These are phyloP conservation scores for Loripinus fragilis DNA, from an alignment of 2,888 invertebrate genomes.

Conservation along the genomic window DNA sequence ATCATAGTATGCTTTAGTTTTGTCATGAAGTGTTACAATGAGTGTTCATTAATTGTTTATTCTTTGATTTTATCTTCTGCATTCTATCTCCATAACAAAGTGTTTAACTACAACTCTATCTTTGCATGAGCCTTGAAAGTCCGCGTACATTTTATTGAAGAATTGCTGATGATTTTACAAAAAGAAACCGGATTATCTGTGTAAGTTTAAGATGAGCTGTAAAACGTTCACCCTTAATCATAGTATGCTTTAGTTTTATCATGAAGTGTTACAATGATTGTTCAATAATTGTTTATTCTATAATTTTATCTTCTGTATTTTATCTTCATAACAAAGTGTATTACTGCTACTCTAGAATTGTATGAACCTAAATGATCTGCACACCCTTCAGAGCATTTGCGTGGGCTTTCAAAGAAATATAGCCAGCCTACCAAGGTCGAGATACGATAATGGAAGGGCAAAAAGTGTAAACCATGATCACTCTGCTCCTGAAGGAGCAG, in stretches of 20 bases:
- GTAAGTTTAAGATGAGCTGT: too few species aligned
- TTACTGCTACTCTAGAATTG: slow-evolving; percentile 18
- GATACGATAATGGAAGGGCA: too few species aligned
- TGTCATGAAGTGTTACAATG: slow-evolving; percentile 46
- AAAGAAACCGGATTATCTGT: too few species aligned
- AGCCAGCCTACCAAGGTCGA: too few species aligned
- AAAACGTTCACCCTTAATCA: not conserved
- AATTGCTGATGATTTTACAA: too few species aligned
- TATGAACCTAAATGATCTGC: too few species aligned
- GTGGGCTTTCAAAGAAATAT: too few species aligned
- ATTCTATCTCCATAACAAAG: slow-evolving; percentile 20
- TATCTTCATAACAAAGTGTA: slow-evolving; percentile 26
- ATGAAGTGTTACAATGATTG: slow-evolving; percentile 45
- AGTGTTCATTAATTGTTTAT: slow-evolving; percentile 47
- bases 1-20: slow-evolving; percentile 12
- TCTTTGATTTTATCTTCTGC: slow-evolving; percentile 35
- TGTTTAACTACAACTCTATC: slow-evolving; percentile 28
- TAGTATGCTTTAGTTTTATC: slow-evolving; percentile 30
- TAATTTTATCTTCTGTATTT: slow-evolving; percentile 34
- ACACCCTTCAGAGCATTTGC: too few species aligned
- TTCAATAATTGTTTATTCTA: slow-evolving; percentile 42
- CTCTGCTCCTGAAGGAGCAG: too few species aligned
- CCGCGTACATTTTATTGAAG: too few species aligned
- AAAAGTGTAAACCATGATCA: too few species aligned
- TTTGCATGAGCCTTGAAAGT: too few species aligned